Evolutionary conservation across 2,888 invertebrate species (phyloP), one percentile per base, ranked within the genome.

Genomic region (Oscheius sp.): DNA sequence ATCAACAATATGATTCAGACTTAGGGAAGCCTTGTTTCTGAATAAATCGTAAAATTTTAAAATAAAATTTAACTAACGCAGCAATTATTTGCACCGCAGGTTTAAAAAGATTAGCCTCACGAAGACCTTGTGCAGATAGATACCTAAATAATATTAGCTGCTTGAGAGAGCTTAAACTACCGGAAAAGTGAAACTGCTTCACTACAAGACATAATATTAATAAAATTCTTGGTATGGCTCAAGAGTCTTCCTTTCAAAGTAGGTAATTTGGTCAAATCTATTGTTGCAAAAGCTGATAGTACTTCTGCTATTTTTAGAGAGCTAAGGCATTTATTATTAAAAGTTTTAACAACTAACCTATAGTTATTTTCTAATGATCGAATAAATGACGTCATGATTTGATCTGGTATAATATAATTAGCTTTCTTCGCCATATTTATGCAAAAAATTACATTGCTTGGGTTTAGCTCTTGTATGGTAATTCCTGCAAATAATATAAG

Each of bases 1-100:
- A 17, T 42, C 15, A 20, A 66, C 66, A 29, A 66, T 46, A 31
- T 66, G 66, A 31, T 53, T 31, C 6, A 66, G 17, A 20, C 31
- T 34, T 1, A 66, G 8, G 15, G 55, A 12, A 5, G 27, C 37
- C 1, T 31, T 34, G 10, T 17, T 39, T n/a, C 66, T 66, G 27
- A 29, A n/a, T n/a, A n/a, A 46, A 31, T 17, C 17, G 12, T 15
- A 29, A 50, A 12, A 3, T 37, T 15, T 46, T 2, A 10, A 34
- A 27, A 39, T 42, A 15, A 15, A 3, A 61, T 42, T n/a, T 3
- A 6, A 20, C 48, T 48, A 17, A 48, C 48, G 23, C 3, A 15
- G 20, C 34, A 15, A 55, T 55, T 15, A 23, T 55, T 6, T 55
- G 33, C 4, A 33, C n/a, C 33, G 33, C 17, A 6, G 55, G 33